phyloP scores from a whole-genome alignment of 2,113 vertebrate species.

The Odobenus rosmarus region DNA sequence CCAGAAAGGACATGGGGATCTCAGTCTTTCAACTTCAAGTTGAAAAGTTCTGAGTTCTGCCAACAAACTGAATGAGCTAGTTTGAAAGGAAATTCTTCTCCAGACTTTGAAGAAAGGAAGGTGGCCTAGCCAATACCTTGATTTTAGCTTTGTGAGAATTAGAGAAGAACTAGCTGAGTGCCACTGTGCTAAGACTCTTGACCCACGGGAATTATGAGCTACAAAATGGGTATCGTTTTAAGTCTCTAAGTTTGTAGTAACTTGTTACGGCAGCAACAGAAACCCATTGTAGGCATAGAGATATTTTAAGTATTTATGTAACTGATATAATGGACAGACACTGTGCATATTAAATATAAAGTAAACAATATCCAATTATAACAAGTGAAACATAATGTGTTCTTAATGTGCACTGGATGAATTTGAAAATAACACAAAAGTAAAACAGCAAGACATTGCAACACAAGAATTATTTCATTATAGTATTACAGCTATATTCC shows the following conservation, averaged over 20 bases:
- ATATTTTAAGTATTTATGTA: background rate
- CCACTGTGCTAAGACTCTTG: background rate
- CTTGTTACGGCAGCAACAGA: background rate
- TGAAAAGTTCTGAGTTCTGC: background rate
- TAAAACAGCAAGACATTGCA: background rate
- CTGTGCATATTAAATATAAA: background rate
- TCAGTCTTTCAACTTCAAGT: background rate
- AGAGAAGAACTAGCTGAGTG: background rate
- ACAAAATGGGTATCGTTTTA: background rate
- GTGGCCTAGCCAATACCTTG: background rate
- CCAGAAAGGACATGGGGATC: background rate
- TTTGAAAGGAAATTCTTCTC: background rate
- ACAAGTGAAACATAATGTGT: background rate
- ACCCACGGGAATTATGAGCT: background rate
- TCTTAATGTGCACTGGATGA: background rate
- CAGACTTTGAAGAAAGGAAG: background rate
- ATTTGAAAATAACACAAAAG: background rate
- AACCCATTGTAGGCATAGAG: background rate
- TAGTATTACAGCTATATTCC: background rate
- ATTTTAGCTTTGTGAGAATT: background rate
- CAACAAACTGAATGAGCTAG: background rate
- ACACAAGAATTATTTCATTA: background rate
- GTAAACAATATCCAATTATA: background rate
- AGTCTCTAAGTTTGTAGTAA: background rate
- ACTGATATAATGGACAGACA: background rate